phyloP scores from a whole-genome alignment of 1,140 invertebrate species.

The Rhyacophila brunnea region DNA sequence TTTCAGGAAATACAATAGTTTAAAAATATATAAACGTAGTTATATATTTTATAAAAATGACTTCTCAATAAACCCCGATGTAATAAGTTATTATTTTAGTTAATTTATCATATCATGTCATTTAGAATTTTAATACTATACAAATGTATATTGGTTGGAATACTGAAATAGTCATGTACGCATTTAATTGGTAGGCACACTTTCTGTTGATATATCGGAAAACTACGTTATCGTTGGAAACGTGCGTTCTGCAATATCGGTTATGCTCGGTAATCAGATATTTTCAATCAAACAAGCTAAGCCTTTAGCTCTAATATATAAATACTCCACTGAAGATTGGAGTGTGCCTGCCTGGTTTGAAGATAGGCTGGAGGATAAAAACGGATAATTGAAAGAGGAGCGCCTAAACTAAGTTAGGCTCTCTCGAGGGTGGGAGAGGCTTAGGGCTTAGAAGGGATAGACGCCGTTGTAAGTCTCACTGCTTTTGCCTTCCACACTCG shows the following conservation, averaged over 20 bases:
- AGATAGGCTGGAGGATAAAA: constrained; percentile 36
- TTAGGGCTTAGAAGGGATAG: constrained; percentile 34
- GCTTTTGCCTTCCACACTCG: background rate
- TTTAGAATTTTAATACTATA: too few species aligned
- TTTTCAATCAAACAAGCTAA: constrained; percentile 30
- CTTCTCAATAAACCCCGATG: too few species aligned
- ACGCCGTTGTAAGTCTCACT: constrained; percentile 26
- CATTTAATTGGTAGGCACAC: background rate
- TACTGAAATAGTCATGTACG: too few species aligned
- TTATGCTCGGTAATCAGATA: constrained; percentile 23
- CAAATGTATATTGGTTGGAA: too few species aligned
- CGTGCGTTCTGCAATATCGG: background rate
- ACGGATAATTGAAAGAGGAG: constrained; percentile 36
- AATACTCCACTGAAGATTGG: constrained; percentile 31
- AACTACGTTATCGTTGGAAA: background rate
- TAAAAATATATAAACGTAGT: too few species aligned
- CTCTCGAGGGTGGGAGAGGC: constrained; percentile 25
- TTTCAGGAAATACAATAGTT: too few species aligned
- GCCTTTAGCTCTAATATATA: constrained; percentile 21
- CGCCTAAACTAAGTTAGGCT: constrained; percentile 35
- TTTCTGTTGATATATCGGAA: background rate
- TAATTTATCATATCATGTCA: too few species aligned
- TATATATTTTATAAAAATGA: too few species aligned
- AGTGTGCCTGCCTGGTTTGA: constrained; percentile 22
- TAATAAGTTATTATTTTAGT: too few species aligned